Conservation (phyloP, 1,140 invertebrate species). For the Elymnias hypermnestra region DNA sequence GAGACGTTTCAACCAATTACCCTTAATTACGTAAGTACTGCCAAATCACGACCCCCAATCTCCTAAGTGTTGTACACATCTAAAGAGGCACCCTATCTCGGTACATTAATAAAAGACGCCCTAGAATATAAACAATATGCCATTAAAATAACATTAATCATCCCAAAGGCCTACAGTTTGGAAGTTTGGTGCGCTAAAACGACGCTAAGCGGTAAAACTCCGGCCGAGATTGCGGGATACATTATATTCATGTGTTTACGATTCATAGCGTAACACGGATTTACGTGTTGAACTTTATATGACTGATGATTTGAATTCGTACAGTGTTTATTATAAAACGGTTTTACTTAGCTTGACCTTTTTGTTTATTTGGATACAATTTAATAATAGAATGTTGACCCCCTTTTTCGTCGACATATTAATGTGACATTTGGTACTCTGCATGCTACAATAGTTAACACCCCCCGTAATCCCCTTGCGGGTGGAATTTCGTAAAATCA, state of each 20-base stretch:
- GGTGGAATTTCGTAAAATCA: no score
- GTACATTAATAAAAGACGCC: constrained; percentile 34
- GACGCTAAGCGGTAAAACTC: constrained; percentile 14
- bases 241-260: constrained; percentile 6
- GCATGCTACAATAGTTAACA: no score
- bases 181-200: constrained; percentile 29
- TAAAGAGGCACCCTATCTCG: constrained; percentile 12
- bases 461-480: no score
- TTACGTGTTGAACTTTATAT: neutral
- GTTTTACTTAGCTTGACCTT: no score
- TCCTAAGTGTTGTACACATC: constrained; percentile 24
- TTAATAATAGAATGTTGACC: no score
- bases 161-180: constrained; percentile 26
- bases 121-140: constrained; percentile 36
- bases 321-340: no score
- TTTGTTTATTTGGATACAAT: no score
- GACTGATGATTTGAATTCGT: neutral
- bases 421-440: no score
- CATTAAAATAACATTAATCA: constrained; percentile 50
- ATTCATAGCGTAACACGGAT: constrained; percentile 4
- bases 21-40: neutral
- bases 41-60: constrained; percentile 19
- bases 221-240: neutral
- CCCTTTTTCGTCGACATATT: no score
- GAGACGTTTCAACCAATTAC: neutral